Conservation (phyloP, 2,113 vertebrate species). For the Rhombomys opimus region DNA sequence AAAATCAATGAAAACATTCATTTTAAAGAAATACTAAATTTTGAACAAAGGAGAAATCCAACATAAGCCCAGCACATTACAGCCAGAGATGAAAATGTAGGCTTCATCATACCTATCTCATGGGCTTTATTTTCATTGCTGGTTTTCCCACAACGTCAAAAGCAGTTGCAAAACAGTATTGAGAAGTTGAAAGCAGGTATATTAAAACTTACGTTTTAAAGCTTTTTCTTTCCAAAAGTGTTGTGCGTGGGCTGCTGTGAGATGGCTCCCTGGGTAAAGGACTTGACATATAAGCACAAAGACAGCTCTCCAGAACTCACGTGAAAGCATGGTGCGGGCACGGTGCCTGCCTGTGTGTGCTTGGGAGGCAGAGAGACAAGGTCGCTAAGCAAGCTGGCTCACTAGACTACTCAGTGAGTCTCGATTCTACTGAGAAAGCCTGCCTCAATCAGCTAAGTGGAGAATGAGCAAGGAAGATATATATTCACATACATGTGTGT, state of each 20-base stretch:
- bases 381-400: not conserved
- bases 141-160: not conserved
- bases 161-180: not conserved
- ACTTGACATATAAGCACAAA: not conserved
- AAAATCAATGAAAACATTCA: not conserved
- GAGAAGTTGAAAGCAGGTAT: not conserved
- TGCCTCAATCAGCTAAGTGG: not conserved
- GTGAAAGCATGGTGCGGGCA: not conserved
- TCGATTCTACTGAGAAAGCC: not conserved
- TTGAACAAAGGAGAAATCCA: not conserved
- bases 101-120: rapidly evolving
- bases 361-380: not conserved
- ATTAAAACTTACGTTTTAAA: not conserved
- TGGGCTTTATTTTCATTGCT: not conserved
- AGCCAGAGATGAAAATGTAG: not conserved
- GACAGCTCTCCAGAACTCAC: not conserved
- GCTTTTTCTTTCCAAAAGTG: not conserved
- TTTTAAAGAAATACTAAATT: not conserved
- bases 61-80: not conserved
- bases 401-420: not conserved
- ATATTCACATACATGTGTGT: not conserved
- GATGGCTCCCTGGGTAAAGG: not conserved
- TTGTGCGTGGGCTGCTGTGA: not conserved
- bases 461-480: not conserved
- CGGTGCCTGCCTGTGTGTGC: not conserved